A percentile compares a stretch with the other conserved stretches of the same genome.
Conservation (phyloP, 2,888 invertebrate species). For the Smittia aterrima region DNA sequence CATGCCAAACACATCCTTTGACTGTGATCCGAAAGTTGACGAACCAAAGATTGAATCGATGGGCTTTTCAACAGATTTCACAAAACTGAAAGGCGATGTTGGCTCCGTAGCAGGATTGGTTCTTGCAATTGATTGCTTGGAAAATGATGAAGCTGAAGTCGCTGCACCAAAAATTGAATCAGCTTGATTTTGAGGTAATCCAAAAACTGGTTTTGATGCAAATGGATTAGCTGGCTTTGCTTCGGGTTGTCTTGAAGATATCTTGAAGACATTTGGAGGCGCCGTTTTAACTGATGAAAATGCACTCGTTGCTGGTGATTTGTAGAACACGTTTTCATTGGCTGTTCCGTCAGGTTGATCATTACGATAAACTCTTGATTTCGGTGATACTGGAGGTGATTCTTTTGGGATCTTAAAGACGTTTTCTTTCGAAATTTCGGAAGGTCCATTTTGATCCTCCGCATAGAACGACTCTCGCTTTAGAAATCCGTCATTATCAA, state of each 20-base stretch:
- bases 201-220: background rate
- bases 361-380: background rate
- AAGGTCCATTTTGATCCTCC: conserved; percentile 53
- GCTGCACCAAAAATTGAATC: background rate
- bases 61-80: no score
- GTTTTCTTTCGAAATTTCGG: conserved; percentile 23
- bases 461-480: conserved; percentile 57
- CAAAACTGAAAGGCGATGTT: no score
- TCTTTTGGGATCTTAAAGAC: conserved; percentile 41
- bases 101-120: no score
- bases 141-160: background rate
- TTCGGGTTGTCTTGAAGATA: background rate
- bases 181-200: background rate
- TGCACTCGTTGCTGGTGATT: background rate
- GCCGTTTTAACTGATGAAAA: background rate
- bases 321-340: background rate
- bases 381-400: conserved; percentile 25
- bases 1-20: no score
- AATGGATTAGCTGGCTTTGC: background rate
- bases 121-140: conserved; percentile 3
- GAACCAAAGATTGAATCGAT: no score
- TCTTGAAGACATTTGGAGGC: background rate
- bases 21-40: no score
- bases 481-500: conserved; percentile 66
- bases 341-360: background rate